Conservation (phyloP, 2,888 invertebrate species). For the Lobophora halterata region DNA sequence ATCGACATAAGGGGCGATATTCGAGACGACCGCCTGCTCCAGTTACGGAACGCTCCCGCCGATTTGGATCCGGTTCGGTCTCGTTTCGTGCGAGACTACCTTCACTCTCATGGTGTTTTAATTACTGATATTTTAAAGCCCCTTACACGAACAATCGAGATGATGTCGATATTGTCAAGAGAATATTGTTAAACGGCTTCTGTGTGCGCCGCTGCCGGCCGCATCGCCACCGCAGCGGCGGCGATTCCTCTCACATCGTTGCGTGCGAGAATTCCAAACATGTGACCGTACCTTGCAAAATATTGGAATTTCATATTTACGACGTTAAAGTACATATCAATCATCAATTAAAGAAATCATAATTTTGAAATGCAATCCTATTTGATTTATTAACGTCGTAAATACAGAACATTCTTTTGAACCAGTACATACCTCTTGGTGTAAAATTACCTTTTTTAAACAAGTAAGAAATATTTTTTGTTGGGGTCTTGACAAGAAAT, state of each 20-base stretch:
- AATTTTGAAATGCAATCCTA: too few relatives aligned
- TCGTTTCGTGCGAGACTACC: conserved; percentile 65
- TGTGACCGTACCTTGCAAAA: conserved; percentile 1
- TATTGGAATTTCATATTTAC: too few relatives aligned
- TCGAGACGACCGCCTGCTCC: conserved; percentile 73
- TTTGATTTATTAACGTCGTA: too few relatives aligned
- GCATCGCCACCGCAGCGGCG: conserved; percentile 4
- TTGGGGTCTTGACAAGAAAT: too few relatives aligned
- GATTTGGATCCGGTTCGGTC: conserved; percentile 74
- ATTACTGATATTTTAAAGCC: conserved; percentile 28
- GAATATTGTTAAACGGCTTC: conserved; percentile 24
- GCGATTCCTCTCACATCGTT: conserved; percentile 12
- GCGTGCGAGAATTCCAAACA: conserved; percentile 1
- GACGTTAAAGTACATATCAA: too few relatives aligned
- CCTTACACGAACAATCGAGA: conserved; percentile 24
- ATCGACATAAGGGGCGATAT: conserved; percentile 76
- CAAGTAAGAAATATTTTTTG: too few relatives aligned
- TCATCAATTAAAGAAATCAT: too few relatives aligned
- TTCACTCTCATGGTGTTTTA: conserved; percentile 70
- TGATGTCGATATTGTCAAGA: conserved; percentile 26
- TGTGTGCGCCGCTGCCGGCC: conserved; percentile 18
- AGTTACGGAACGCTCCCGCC: conserved; percentile 74
- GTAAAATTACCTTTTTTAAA: too few relatives aligned
- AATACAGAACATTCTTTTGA: too few relatives aligned
- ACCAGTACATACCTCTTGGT: too few relatives aligned